A percentile compares a stretch with the other conserved stretches of the same genome.
phyloP scores from a whole-genome alignment of 2,797 vertebrate species.

The Rhabdomys pumilio region DNA sequence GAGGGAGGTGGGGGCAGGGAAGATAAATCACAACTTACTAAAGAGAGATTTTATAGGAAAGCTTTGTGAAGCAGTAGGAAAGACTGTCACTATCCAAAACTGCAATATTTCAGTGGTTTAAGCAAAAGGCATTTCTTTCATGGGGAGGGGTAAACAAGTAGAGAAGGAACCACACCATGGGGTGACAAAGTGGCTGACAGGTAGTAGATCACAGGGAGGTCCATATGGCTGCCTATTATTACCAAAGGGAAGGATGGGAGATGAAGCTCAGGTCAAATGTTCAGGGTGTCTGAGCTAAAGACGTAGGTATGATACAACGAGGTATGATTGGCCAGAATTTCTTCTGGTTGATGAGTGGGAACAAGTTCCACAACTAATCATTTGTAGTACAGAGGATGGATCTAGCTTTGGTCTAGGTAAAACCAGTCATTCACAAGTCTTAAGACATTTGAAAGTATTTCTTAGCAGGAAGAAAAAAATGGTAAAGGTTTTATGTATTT shows the following conservation, averaged over 20 bases:
- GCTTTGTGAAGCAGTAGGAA: fast-evolving
- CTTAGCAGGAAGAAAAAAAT: background rate
- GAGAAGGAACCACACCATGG: background rate
- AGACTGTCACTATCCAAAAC: background rate
- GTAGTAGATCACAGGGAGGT: background rate
- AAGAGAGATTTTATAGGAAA: background rate
- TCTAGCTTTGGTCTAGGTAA: background rate
- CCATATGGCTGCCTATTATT: background rate
- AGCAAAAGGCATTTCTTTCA: background rate
- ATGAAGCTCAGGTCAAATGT: background rate
- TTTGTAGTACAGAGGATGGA: background rate
- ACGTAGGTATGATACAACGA: background rate
- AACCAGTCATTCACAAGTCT: background rate
- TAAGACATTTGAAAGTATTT: background rate
- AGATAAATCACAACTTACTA: background rate
- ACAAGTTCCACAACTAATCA: background rate
- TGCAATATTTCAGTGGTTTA: background rate
- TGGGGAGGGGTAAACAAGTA: background rate
- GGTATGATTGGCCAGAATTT: background rate
- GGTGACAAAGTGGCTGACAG: background rate
- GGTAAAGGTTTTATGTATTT: background rate
- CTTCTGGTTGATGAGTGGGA: background rate
- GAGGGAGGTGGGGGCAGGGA: no score
- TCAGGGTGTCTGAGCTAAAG: background rate
- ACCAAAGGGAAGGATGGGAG: background rate